Evolutionary conservation across 2,797 vertebrate genomes (phyloP).

Genomic region (Chloroceryle amazona): DNA sequence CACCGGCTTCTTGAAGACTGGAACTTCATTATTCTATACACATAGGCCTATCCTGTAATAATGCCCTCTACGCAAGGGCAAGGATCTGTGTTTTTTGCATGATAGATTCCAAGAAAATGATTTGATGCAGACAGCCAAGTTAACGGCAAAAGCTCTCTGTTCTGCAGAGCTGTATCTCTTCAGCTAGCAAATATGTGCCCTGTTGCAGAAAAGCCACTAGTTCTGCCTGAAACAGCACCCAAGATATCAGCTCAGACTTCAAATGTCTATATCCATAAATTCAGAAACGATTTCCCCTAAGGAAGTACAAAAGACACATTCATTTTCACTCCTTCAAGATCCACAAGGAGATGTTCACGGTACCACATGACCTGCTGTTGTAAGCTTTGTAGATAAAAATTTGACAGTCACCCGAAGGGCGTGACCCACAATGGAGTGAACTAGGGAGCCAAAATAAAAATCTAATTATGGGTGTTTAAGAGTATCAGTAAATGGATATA

Average conservation of each 20-base stretch:
- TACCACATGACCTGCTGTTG: not conserved
- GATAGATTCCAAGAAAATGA: slow-evolving; percentile 26
- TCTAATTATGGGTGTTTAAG: not conserved
- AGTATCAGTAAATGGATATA: not conserved
- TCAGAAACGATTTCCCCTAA: not conserved
- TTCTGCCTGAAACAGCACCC: not conserved
- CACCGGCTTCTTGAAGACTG: not conserved
- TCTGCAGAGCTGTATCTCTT: slow-evolving; percentile 12
- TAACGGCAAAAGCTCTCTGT: not conserved
- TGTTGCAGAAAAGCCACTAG: slow-evolving; percentile 6
- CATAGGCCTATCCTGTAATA: not conserved
- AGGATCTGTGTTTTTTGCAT: slow-evolving; percentile 22
- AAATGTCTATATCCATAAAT: not conserved
- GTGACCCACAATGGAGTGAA: slow-evolving; percentile 29
- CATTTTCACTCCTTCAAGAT: not conserved
- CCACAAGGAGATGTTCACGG: not conserved
- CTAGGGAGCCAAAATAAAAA: not conserved
- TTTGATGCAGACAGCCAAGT: not conserved
- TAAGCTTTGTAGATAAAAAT: not conserved
- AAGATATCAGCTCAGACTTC: not conserved
- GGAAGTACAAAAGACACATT: not conserved
- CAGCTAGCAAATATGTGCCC: not conserved
- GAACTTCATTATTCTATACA: not conserved
- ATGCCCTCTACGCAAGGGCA: slow-evolving; percentile 72
- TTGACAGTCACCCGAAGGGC: not conserved